Evolutionary conservation across 2,797 vertebrate genomes (phyloP).

Genomic region (Cheirogaleus major): DNA sequence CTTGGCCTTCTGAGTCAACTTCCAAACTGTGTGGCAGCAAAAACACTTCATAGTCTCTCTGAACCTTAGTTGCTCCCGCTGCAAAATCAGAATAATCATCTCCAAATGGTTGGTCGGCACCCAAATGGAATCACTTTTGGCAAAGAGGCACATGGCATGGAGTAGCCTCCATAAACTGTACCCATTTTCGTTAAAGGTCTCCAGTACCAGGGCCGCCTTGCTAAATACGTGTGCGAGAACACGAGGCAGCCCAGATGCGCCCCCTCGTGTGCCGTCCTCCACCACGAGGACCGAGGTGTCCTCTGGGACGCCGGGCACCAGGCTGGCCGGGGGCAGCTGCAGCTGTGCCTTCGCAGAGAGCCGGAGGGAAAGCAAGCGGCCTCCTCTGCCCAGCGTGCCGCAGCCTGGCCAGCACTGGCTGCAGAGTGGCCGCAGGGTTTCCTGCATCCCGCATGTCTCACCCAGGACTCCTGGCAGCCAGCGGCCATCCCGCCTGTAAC

Average conservation of each 20-base stretch:
- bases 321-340: rapidly evolving
- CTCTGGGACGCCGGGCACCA: rapidly evolving
- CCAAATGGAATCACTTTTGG: rapidly evolving
- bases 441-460: too few relatives aligned
- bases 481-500: rapidly evolving
- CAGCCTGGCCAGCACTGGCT: not conserved
- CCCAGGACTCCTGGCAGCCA: too few relatives aligned
- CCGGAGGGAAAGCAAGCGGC: too few relatives aligned
- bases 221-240: not conserved
- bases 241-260: rapidly evolving
- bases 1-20: rapidly evolving
- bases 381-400: rapidly evolving
- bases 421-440: too few relatives aligned
- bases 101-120: not conserved
- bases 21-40: not conserved
- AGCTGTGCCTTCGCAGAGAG: rapidly evolving
- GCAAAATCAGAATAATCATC: not conserved
- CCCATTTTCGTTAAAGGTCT: rapidly evolving
- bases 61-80: not conserved
- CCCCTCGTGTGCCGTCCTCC: too few relatives aligned
- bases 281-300: rapidly evolving
- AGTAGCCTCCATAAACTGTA: rapidly evolving
- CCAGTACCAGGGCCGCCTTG: rapidly evolving
- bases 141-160: rapidly evolving
- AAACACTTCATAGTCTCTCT: not conserved